phyloP scores from a whole-genome alignment of 2,113 vertebrate species.

The Marmota flaviventris region DNA sequence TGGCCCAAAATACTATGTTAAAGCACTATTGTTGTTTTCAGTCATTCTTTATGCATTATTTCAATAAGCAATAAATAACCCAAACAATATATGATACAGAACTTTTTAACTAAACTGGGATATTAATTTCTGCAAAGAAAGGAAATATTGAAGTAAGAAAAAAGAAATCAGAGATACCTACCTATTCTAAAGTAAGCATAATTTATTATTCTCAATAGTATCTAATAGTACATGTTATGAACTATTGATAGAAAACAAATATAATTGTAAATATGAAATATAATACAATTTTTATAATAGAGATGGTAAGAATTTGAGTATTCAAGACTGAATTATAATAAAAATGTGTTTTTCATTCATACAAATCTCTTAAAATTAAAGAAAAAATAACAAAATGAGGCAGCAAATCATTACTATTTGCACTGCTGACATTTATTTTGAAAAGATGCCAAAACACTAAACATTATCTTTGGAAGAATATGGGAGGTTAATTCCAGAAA shows the following conservation, averaged over 20 bases:
- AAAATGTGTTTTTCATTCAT: not conserved
- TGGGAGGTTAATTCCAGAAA: not conserved
- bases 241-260: not conserved
- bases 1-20: not conserved
- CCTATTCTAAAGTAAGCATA: not conserved
- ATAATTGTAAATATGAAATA: not conserved
- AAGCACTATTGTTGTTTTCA: not conserved
- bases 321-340: not conserved
- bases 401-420: not conserved
- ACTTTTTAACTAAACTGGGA: not conserved
- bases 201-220: not conserved
- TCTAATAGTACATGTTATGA: not conserved
- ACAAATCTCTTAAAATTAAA: conserved; percentile 5
- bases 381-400: not conserved
- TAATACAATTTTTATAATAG: not conserved
- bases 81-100: not conserved
- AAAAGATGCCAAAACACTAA: not conserved
- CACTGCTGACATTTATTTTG: not conserved
- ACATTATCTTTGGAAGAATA: not conserved
- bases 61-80: not conserved
- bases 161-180: not conserved
- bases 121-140: not conserved
- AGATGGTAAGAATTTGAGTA: not conserved
- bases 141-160: not conserved
- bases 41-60: not conserved